A percentile compares a stretch with the other conserved stretches of the same genome.
These are phyloP conservation scores for Pharmacophagus antenor DNA, from an alignment of 2,888 invertebrate genomes.

Conservation along the genomic window DNA sequence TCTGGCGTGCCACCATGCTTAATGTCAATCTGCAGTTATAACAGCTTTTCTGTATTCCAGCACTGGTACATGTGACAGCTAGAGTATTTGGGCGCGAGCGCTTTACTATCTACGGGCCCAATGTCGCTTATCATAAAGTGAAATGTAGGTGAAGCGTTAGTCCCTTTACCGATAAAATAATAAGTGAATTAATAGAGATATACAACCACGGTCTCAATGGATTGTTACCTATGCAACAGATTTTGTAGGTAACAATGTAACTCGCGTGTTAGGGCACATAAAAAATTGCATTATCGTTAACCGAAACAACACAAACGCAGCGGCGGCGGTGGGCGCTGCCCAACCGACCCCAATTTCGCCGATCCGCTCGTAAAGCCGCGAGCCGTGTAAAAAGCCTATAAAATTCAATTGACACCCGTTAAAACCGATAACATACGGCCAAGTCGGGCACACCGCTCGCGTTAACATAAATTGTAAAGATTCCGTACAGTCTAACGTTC, in stretches of 20 bases:
- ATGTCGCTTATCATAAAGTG: too few species aligned
- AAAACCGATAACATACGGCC: constrained; percentile 42
- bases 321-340: constrained; percentile 24
- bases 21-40: too few species aligned
- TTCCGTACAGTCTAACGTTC: constrained; percentile 23
- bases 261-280: constrained; percentile 6
- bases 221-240: not conserved
- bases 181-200: too few species aligned
- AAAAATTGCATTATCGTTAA: constrained; percentile 31
- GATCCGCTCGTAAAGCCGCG: constrained; percentile 63
- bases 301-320: constrained; percentile 30
- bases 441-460: constrained; percentile 32
- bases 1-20: too few species aligned
- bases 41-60: too few species aligned
- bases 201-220: too few species aligned
- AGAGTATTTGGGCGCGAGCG: too few species aligned
- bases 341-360: constrained; percentile 55
- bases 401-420: constrained; percentile 71
- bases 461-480: constrained; percentile 39
- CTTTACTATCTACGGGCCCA: too few species aligned
- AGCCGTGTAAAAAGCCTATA: constrained; percentile 66
- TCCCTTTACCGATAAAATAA: too few species aligned
- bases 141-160: too few species aligned
- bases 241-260: constrained; percentile 16
- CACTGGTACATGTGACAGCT: too few species aligned